A percentile compares a stretch with the other conserved stretches of the same genome.
Evolutionary conservation across 2,797 vertebrate genomes (phyloP).

Genomic region (Threskiornis aethiopicus): DNA sequence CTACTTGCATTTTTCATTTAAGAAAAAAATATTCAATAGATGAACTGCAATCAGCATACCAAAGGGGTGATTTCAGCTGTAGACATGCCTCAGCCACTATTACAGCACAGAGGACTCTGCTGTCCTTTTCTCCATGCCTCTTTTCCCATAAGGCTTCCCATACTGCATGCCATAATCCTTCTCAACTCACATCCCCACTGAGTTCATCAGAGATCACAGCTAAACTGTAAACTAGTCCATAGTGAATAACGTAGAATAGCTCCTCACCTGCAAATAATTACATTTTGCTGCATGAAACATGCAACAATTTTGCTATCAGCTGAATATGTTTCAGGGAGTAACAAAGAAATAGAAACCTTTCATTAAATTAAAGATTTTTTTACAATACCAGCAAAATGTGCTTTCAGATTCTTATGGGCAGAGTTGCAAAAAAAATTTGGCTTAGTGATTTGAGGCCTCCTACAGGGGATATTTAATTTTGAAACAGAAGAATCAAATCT

Average conservation of each 20-base stretch:
- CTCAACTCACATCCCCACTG: constrained; percentile 24
- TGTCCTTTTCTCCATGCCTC: constrained; percentile 40
- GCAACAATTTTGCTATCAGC: not conserved
- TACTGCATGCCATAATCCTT: constrained; percentile 47
- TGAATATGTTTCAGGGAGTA: not conserved
- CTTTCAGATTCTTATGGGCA: not conserved
- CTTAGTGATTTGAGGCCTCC: not conserved
- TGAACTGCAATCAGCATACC: not conserved
- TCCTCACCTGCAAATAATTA: constrained; percentile 51
- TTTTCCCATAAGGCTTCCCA: constrained; percentile 48
- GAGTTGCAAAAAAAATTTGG: not conserved
- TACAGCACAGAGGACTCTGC: constrained; percentile 4
- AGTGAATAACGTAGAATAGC: constrained; percentile 58
- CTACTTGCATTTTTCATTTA: not conserved
- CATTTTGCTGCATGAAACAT: not conserved
- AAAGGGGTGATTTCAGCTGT: not conserved
- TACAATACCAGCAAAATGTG: not conserved
- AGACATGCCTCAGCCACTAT: constrained; percentile 51
- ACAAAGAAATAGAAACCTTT: not conserved
- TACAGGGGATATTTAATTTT: not conserved
- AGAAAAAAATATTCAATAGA: not conserved
- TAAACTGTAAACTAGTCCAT: constrained; percentile 63
- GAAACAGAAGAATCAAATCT: constrained; percentile 22
- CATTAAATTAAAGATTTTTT: not conserved
- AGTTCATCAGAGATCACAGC: constrained; percentile 57